Evolutionary conservation across 2,888 invertebrate species (phyloP).

Genomic region (Eurytoma adleriae): DNA sequence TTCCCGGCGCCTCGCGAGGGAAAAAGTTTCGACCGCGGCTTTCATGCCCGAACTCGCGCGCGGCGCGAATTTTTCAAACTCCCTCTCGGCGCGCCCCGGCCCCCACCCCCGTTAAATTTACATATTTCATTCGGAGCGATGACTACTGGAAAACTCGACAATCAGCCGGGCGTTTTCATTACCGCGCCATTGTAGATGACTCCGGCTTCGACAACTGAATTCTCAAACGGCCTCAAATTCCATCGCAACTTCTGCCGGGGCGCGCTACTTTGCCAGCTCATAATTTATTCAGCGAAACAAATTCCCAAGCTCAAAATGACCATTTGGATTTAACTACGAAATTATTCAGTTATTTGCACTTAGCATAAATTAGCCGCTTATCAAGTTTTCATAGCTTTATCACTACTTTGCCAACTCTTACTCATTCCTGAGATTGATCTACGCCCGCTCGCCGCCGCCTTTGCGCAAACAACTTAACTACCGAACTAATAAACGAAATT

Average conservation of each 20-base stretch:
- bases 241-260: not conserved
- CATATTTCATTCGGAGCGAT: conserved; percentile 27
- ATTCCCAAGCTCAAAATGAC: conserved; percentile 1
- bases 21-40: conserved; percentile 29
- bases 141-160: conserved; percentile 20
- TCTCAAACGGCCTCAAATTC: conserved; percentile 7
- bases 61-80: conserved; percentile 18
- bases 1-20: conserved; percentile 4
- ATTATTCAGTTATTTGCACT: conserved; percentile 7
- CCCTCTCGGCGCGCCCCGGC: not conserved
- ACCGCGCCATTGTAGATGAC: conserved; percentile 26
- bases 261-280: not conserved
- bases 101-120: conserved; percentile 29
- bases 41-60: not conserved
- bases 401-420: too few relatives aligned
- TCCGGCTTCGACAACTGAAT: conserved; percentile 1
- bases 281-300: not conserved
- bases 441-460: too few relatives aligned
- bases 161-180: conserved; percentile 34
- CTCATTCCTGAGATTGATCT: too few relatives aligned
- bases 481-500: conserved; percentile 8
- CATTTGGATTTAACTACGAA: conserved; percentile 7
- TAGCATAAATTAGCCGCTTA: not conserved
- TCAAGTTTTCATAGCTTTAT: conserved; percentile 5
- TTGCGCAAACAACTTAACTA: too few relatives aligned